Conservation (phyloP, 2,888 invertebrate genomes). For the Philhelius pedissequus region DNA sequence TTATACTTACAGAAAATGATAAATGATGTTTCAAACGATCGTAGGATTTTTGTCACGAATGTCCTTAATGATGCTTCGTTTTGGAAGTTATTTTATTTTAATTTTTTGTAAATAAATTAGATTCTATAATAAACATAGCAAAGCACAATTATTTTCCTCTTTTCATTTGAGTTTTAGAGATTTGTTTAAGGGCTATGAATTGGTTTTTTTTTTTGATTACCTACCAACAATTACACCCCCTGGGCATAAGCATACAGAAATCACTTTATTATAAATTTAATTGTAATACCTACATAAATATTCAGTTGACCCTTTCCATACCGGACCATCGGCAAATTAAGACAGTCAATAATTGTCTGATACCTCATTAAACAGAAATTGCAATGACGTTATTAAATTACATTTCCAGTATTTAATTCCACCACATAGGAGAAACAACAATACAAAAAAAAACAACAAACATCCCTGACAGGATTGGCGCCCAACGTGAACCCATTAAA, state of each 20-base stretch:
- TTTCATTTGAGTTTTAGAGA: background rate
- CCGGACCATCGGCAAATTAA: background rate
- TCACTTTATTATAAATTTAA: background rate
- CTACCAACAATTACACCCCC: no score
- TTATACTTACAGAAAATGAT: background rate
- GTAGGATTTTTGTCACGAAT: background rate
- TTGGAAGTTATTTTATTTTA: background rate
- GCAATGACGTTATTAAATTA: constrained; percentile 9
- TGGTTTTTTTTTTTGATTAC: no score
- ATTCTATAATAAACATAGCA: background rate
- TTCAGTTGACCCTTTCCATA: no score
- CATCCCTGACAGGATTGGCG: background rate
- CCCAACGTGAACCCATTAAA: constrained; percentile 24
- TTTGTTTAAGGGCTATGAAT: no score
- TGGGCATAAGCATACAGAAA: no score
- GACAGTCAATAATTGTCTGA: background rate
- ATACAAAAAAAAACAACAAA: background rate
- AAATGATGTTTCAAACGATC: background rate
- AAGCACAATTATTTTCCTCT: background rate
- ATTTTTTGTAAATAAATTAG: background rate
- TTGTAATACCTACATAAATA: background rate
- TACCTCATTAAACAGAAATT: constrained; percentile 7
- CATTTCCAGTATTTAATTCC: background rate
- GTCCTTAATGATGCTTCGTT: background rate
- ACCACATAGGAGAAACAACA: background rate